These are phyloP conservation scores for Tenodera sinensis DNA, from an alignment of 2,888 invertebrate species.

Conservation along the genomic window DNA sequence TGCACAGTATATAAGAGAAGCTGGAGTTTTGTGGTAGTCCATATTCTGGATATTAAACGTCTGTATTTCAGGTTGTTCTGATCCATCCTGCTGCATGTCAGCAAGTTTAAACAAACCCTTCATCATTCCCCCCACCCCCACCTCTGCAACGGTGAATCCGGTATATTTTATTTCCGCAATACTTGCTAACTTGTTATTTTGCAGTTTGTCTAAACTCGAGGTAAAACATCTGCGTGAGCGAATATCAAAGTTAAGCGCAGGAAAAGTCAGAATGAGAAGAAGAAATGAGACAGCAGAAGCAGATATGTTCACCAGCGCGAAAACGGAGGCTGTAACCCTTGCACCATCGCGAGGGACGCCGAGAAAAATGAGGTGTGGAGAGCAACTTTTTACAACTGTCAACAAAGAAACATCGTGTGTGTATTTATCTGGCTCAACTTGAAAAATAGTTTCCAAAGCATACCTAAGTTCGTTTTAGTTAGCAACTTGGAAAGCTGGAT, in stretches of 20 bases:
- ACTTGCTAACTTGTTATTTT: no score
- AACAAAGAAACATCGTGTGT: neutral
- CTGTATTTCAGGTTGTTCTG: no score
- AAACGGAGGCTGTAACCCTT: neutral
- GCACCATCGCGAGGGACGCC: neutral
- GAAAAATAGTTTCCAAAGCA: neutral
- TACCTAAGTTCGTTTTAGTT: neutral
- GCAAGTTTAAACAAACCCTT: no score
- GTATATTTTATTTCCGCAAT: no score
- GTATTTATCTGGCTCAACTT: neutral
- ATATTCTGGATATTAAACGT: no score
- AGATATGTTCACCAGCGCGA: neutral
- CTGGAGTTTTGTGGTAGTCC: no score
- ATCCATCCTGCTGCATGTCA: no score
- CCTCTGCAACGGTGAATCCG: no score
- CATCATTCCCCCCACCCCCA: no score
- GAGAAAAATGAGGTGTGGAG: neutral
- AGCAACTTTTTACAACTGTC: neutral
- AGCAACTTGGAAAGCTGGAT: neutral
- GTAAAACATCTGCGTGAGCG: neutral
- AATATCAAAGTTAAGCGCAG: neutral
- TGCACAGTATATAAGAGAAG: no score
- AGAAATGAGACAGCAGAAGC: neutral
- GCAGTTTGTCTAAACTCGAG: neutral
- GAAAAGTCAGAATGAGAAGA: neutral